Base-by-base conservation (phyloP, 2,888 invertebrate genomes). In the Lampropteryx suffumata region DNA sequence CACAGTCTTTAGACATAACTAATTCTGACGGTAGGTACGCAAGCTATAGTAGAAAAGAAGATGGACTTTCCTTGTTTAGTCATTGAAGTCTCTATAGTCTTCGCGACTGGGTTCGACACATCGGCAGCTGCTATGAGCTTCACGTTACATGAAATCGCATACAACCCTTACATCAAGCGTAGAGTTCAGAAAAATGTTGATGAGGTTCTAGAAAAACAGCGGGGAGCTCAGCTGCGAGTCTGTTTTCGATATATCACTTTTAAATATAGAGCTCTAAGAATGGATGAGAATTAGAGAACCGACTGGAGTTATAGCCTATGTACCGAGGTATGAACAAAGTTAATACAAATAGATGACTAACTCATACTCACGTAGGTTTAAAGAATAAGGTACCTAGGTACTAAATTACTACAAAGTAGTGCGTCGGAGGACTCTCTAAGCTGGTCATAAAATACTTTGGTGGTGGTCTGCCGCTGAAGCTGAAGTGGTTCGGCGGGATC, bases 91-190 rank as follows among this genome's bases (percentile, higher is more conserved):
- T 42, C 32, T 13, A 26, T 42, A 13, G 26, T 42, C 32, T 42
- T 42, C 26, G 41, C 12, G 9, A 26, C 86, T 12, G 89, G 89
- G 3, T 87, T 82, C 29, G 87, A 87, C 56, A 86, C 89, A 0
- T 82, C 85, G 0, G 80, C 88, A 0, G 79, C 81, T 0, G 73
- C 82, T 4, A 76, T 84, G 1, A 82, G 82, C 50, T 81, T 67
- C 39, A 67, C 74, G 3, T 60, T 83, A 13, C 82, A 85, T 49
- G 12, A 42, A 12, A 24, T 42, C 9, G 41, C 41, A 7, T 42
- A 32, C 8, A 32, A 42, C 11, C 41, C 32, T 24, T 24, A 33
- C 7, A 9, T 11, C 24, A 32, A 42, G 13, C 24, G 7, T n/a
- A 42, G 32, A 33, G 24, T 41, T 24, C 41, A 41, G 11, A 32